These are phyloP conservation scores for Protonibea diacanthus DNA, from an alignment of 2,797 vertebrate species.

Conservation along the genomic window DNA sequence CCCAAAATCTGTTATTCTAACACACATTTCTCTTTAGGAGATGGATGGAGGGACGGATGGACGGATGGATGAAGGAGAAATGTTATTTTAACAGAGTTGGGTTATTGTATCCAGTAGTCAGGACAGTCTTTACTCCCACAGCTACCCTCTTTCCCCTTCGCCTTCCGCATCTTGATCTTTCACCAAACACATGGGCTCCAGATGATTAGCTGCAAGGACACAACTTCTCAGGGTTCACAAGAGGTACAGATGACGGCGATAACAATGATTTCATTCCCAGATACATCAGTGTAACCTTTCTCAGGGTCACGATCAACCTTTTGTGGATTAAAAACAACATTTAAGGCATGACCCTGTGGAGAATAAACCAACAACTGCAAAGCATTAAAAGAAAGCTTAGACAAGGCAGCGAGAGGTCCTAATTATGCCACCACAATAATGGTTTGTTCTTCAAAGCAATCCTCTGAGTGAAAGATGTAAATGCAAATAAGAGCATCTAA, in stretches of 20 bases:
- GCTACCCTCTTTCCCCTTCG: not conserved
- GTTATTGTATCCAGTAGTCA: conserved; percentile 71
- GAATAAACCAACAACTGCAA: conserved; percentile 38
- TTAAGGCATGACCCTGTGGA: conserved; percentile 15
- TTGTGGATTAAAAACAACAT: conserved; percentile 38
- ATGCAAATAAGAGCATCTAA: conserved; percentile 13
- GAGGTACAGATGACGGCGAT: conserved; percentile 45
- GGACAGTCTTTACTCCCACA: conserved; percentile 26
- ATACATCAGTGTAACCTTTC: conserved; percentile 35
- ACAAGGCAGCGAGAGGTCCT: conserved; percentile 10
- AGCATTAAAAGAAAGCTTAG: conserved; percentile 5
- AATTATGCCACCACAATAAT: conserved; percentile 15
- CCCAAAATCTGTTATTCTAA: conserved; percentile 75
- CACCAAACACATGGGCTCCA: conserved; percentile 70
- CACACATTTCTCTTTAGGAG: conserved; percentile 66
- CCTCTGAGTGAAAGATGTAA: conserved; percentile 1
- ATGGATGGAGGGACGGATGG: conserved; percentile 30
- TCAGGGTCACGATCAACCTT: conserved; percentile 29
- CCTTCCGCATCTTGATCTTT: conserved; percentile 33
- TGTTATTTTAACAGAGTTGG: conserved; percentile 70
- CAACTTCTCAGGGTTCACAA: conserved; percentile 41
- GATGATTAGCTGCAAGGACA: conserved; percentile 53
- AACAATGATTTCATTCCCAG: conserved; percentile 52
- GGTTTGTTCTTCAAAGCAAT: conserved; percentile 1
- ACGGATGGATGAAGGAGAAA: conserved; percentile 48